Evolutionary conservation across 2,113 vertebrate species (phyloP).

Genomic region (Psittacus erithacus): DNA sequence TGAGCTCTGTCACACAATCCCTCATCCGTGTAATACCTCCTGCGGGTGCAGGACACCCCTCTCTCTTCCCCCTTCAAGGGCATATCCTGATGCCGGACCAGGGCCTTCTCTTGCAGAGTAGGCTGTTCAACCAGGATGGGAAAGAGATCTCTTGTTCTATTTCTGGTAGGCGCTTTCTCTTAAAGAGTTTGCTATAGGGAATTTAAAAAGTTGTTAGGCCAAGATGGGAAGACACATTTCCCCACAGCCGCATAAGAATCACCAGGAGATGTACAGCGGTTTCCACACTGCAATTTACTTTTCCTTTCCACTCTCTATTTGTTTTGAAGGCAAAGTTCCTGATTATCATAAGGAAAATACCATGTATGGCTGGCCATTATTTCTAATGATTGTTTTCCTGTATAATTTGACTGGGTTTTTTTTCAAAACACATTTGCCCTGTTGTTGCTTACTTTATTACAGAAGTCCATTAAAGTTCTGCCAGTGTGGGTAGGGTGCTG

Average conservation of each 20-base stretch:
- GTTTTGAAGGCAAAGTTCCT: background rate
- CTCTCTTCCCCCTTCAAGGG: background rate
- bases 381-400: constrained; percentile 7
- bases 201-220: background rate
- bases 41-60: rapidly evolving
- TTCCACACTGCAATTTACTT: background rate
- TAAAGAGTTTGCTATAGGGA: background rate
- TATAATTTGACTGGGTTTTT: background rate
- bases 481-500: background rate
- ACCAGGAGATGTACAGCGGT: background rate
- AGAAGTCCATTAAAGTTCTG: constrained; percentile 15
- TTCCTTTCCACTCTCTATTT: background rate
- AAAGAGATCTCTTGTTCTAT: background rate
- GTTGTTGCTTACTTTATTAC: background rate
- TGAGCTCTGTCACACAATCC: rapidly evolving
- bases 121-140: background rate
- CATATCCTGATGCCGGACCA: background rate
- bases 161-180: background rate
- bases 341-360: background rate
- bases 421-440: constrained; percentile 23
- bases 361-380: background rate
- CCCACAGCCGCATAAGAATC: background rate
- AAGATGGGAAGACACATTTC: background rate
- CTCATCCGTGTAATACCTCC: background rate
- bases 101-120: background rate